Evolutionary conservation across 1,140 invertebrate species (phyloP).

Genomic region (Bombus pyrosoma): DNA sequence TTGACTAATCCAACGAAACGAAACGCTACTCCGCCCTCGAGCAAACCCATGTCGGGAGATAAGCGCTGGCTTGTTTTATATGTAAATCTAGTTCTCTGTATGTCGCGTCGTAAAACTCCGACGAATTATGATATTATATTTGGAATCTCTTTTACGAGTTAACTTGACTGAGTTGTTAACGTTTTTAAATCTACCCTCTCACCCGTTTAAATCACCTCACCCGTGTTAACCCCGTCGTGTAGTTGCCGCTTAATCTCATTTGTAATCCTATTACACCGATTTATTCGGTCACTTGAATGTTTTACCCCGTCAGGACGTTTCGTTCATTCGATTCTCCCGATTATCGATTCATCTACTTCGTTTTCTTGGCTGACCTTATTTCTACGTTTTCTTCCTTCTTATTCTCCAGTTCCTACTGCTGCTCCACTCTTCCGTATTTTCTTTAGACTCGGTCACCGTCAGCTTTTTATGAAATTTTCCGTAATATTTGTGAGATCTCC

Average conservation of each 20-base stretch:
- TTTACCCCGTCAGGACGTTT: not conserved
- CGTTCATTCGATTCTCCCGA: conserved; percentile 37
- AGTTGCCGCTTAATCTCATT: conserved; percentile 30
- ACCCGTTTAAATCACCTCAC: not conserved
- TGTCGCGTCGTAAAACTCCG: conserved; percentile 7
- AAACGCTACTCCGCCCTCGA: not conserved
- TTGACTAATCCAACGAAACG: conserved; percentile 31
- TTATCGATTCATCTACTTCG: conserved; percentile 35
- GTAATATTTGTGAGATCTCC: conserved; percentile 57
- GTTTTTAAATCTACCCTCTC: conserved; percentile 1
- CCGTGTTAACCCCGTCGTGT: not conserved
- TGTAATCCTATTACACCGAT: conserved; percentile 34
- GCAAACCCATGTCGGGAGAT: conserved; percentile 23
- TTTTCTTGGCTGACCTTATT: not conserved
- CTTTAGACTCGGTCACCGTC: not conserved
- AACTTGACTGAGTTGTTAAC: conserved; percentile 9
- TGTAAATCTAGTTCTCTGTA: conserved; percentile 18
- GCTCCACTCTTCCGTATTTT: not conserved
- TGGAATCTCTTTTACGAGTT: not conserved
- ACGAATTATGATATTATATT: conserved; percentile 35
- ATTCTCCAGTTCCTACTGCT: not conserved
- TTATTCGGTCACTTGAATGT: conserved; percentile 42
- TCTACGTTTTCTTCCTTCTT: not conserved
- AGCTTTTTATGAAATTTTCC: conserved; percentile 36
- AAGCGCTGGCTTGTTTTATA: conserved; percentile 28